Percentiles rank a stretch among this genome's conserved stretches.
Conservation (phyloP, 2,888 invertebrate genomes). For the Xylophagus ater region DNA sequence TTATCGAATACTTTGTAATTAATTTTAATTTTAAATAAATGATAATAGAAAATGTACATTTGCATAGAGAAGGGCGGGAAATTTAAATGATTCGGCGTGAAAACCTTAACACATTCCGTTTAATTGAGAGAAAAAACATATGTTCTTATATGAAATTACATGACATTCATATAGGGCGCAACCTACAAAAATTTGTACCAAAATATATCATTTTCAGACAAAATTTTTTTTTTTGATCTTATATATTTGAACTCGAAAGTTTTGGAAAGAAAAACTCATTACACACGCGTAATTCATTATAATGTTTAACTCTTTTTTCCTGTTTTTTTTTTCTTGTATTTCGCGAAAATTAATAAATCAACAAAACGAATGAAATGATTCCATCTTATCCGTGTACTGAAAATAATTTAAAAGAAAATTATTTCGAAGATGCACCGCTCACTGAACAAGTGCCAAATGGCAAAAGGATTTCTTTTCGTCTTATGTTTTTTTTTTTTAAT, state of each 20-base stretch:
- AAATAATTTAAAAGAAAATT: too few relatives aligned
- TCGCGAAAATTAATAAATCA: conserved; percentile 19
- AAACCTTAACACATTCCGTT: conserved; percentile 11
- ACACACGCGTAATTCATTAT: conserved; percentile 15
- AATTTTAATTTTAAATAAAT: too few relatives aligned
- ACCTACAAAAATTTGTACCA: conserved; percentile 17
- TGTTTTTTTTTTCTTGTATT: too few relatives aligned
- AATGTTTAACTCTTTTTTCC: too few relatives aligned
- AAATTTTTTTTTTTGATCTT: conserved; percentile 13
- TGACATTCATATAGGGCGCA: conserved; percentile 14
- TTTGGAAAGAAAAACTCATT: conserved; percentile 14
- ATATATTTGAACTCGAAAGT: conserved; percentile 9
- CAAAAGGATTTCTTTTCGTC: too few relatives aligned
- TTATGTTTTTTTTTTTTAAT: too few relatives aligned
- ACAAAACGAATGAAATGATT: not conserved
- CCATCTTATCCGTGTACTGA: not conserved
- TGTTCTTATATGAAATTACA: too few relatives aligned
- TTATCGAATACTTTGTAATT: too few relatives aligned
- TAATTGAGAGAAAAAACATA: conserved; percentile 10
- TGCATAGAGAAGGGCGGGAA: not conserved
- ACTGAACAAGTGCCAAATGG: too few relatives aligned
- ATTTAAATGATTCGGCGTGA: conserved; percentile 2
- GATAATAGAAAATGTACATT: too few relatives aligned
- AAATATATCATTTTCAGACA: not conserved
- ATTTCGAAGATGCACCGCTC: too few relatives aligned